A percentile compares a stretch with the other conserved stretches of the same genome.
Conservation (phyloP, 1,140 invertebrate species). For the Centruroides sculpturatus region DNA sequence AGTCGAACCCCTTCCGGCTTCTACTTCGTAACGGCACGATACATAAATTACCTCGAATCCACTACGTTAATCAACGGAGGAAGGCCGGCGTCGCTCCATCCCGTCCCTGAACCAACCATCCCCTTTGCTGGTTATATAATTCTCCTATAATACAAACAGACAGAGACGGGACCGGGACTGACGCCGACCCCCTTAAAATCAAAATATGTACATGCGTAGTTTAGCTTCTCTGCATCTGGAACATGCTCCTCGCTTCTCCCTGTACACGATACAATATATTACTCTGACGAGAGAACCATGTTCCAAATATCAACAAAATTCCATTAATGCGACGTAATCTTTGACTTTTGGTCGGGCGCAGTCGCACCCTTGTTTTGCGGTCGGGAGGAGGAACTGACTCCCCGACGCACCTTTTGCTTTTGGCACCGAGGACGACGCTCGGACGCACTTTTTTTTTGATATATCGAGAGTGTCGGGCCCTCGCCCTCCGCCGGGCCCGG, state of each 20-base stretch:
- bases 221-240: background rate
- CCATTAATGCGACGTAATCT: background rate
- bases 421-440: too few species aligned
- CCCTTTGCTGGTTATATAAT: background rate
- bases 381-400: too few species aligned
- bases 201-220: background rate
- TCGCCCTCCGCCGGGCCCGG: too few species aligned
- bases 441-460: too few species aligned
- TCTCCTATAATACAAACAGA: background rate
- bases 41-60: too few species aligned
- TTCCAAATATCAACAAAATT: background rate
- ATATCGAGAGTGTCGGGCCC: too few species aligned
- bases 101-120: background rate
- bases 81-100: background rate
- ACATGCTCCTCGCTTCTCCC: background rate
- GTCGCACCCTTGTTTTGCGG: too few species aligned
- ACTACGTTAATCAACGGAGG: too few species aligned
- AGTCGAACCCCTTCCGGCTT: too few species aligned
- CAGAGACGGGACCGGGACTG: background rate
- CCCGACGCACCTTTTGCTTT: too few species aligned
- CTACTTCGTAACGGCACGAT: too few species aligned
- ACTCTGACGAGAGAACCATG: background rate
- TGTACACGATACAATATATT: background rate
- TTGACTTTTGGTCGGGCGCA: background rate
- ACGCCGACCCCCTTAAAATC: background rate